Base-by-base conservation (phyloP, 1,140 invertebrate species). In the Periplaneta americana region DNA sequence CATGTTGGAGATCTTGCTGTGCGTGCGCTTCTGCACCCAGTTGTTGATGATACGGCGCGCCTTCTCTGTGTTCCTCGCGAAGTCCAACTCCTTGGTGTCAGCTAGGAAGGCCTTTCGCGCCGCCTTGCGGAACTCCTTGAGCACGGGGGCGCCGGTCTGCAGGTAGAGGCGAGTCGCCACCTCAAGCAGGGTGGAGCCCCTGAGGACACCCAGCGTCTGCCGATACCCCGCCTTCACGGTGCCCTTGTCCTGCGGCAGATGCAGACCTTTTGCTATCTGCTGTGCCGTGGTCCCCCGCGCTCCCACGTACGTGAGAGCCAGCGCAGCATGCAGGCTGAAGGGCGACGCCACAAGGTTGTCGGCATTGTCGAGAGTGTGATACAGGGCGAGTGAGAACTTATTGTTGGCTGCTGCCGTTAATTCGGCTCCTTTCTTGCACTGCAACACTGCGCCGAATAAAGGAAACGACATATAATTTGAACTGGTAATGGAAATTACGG, bases 11-110 rank as follows among this genome's bases (percentile, higher is more conserved):
- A 96, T 95, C 87, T 92, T 93, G 74, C 93, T 88, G 82, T 93
- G 90, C 0, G 96, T 97, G 86, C 93, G 90, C 22, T 90, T 85
- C 85, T 92, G 91, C 8, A 96, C 92, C 94, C 94, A 96, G 13
- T 83, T 80, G 85, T 96, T 96, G 17, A 96, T 94, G 10, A 83
- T 85, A 28, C 89, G 84, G 17, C 48, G 22, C 28, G 88, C 82
- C 2, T 91, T 89, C 31, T 90, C 86, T n/a, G 6, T 1, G n/a
- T 66, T 66, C 13, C 85, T 34, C 37, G 85, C 83, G 84, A 94
- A 94, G 86, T 93, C 87, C 2, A 94, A 83, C 34, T 86, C 85
- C 81, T 92, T 85, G 6, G 90, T 87, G 75, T 90, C 88, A 0
- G 92, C 89, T 34, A 87, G 78, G 83, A 93, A 94, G 80, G 88